phyloP scores from a whole-genome alignment of 2,888 invertebrate species.

The Cylindroiulus punctatus region DNA sequence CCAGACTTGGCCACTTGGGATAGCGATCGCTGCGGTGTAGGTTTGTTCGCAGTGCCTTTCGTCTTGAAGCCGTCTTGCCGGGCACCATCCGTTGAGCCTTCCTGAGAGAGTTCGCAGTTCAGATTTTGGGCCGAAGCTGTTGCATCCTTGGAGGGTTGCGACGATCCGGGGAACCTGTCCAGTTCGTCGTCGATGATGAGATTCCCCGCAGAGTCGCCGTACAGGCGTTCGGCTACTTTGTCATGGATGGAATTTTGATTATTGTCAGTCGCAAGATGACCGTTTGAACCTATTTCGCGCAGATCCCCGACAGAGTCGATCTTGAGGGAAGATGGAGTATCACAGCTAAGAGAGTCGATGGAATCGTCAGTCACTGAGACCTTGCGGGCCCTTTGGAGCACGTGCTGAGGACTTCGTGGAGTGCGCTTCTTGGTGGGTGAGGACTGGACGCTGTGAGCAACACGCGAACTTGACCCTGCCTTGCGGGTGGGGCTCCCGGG shows the following conservation, averaged over 20 bases:
- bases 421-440: not conserved
- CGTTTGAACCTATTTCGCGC: not conserved
- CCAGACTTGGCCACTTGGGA: constrained; percentile 79
- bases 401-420: not conserved
- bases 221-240: not conserved
- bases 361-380: not conserved
- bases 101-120: constrained; percentile 68
- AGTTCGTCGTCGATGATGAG: constrained; percentile 6
- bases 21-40: constrained; percentile 80
- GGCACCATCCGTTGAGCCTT: constrained; percentile 83
- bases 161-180: not conserved
- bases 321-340: not conserved
- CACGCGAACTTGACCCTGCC: constrained; percentile 42
- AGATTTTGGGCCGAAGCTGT: not conserved
- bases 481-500: constrained; percentile 46
- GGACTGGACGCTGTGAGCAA: constrained; percentile 47
- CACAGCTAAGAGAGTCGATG: not conserved
- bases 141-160: not conserved
- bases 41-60: not conserved
- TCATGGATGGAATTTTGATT: constrained; percentile 50
- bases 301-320: not conserved
- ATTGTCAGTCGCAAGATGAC: constrained; percentile 10
- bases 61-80: not conserved
- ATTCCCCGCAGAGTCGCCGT: not conserved
- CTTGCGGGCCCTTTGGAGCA: constrained; percentile 10